These are phyloP conservation scores for Adelognathus sp. DNA, from an alignment of 2,888 invertebrate genomes.

Conservation along the genomic window DNA sequence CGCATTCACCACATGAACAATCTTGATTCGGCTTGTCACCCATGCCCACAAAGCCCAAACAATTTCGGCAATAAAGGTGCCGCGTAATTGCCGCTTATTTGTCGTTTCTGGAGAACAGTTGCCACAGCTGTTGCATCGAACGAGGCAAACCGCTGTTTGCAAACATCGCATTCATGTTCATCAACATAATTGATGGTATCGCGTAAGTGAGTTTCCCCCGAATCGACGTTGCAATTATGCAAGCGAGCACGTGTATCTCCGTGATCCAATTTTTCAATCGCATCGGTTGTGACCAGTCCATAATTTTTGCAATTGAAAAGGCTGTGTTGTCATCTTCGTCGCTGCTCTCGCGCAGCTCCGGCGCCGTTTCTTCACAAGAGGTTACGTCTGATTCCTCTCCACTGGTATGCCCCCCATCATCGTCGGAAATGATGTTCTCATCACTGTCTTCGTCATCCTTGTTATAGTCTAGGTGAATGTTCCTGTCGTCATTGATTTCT, in stretches of 20 bases:
- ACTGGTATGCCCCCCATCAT: background rate
- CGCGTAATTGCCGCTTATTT: background rate
- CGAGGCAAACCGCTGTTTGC: background rate
- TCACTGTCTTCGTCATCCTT: background rate
- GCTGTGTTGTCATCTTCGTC: background rate
- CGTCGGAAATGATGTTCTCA: background rate
- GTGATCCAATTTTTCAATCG: background rate
- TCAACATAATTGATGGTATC: background rate
- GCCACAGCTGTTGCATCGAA: conserved; percentile 30
- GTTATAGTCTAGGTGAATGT: background rate
- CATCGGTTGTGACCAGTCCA: background rate
- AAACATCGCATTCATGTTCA: background rate
- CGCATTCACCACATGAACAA: conserved; percentile 8
- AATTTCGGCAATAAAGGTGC: conserved; percentile 30
- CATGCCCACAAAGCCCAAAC: conserved; percentile 13
- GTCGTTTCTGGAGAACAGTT: conserved; percentile 18
- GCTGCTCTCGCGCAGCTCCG: background rate
- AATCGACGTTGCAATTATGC: background rate
- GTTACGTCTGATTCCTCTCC: background rate
- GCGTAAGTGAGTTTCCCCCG: conserved; percentile 1
- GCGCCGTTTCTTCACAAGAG: background rate
- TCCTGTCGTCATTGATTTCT: no score
- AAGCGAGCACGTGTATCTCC: background rate
- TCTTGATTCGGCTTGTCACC: background rate
- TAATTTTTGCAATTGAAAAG: background rate